These are phyloP conservation scores for Hemicentrotus pulcherrimus DNA, from an alignment of 35 echinoderm and acorn worm genomes.

Conservation along the genomic window DNA sequence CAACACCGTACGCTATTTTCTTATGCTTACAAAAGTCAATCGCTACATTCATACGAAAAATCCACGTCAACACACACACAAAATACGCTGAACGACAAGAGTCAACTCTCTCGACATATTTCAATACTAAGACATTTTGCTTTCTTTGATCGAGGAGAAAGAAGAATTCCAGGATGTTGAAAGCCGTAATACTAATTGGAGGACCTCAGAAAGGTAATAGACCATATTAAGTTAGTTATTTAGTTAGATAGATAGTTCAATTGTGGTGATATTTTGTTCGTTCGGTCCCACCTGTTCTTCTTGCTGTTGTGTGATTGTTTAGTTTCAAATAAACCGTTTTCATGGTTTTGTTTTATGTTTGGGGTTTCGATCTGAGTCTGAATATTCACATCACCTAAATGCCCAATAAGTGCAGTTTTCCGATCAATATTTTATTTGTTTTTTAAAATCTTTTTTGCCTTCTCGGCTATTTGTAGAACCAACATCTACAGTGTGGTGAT, in stretches of 20 bases:
- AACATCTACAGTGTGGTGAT: too few relatives aligned
- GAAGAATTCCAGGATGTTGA: conserved; percentile 24
- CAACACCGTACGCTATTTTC: neutral
- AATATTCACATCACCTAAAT: too few relatives aligned
- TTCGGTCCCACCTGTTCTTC: neutral
- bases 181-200: conserved; percentile 92
- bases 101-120: too few relatives aligned
- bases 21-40: neutral
- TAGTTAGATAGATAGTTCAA: neutral
- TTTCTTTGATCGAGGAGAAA: neutral
- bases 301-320: neutral
- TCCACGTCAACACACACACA: neutral
- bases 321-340: too few relatives aligned
- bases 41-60: neutral
- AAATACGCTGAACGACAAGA: too few relatives aligned
- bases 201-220: conserved; percentile 93
- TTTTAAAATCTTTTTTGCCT: too few relatives aligned
- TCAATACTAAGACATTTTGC: neutral
- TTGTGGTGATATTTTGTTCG: neutral
- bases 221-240: neutral
- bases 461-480: too few relatives aligned
- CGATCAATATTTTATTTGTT: too few relatives aligned
- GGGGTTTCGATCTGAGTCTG: too few relatives aligned
- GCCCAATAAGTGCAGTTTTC: too few relatives aligned
- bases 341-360: too few relatives aligned